phyloP scores from a whole-genome alignment of 2,888 invertebrate genomes.

The Pherbina coryleti region DNA sequence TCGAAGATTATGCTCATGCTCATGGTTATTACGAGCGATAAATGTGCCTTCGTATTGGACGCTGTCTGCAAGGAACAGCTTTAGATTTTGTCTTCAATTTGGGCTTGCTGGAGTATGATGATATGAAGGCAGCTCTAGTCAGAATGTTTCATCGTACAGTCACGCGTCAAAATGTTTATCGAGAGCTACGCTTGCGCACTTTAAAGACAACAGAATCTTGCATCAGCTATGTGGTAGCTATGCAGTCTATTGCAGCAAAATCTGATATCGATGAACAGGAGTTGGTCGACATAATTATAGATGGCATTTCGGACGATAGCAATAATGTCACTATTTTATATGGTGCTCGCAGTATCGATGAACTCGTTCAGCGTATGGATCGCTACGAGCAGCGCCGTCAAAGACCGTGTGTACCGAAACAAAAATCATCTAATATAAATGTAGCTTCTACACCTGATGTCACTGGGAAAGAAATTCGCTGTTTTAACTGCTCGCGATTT shows the following conservation, averaged over 20 bases:
- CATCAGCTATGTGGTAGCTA: conserved; percentile 28
- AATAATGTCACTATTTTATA: neutral
- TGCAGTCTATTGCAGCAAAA: conserved; percentile 28
- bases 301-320: too few relatives aligned
- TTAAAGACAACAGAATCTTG: conserved; percentile 23
- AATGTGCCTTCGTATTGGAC: too few relatives aligned
- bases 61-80: too few relatives aligned
- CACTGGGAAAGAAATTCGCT: neutral
- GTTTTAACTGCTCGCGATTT: conserved; percentile 15
- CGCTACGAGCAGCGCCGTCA: neutral
- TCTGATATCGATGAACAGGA: conserved; percentile 32
- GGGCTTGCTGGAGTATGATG: too few relatives aligned
- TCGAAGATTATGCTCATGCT: too few relatives aligned
- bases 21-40: conserved; percentile 21
- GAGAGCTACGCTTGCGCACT: conserved; percentile 9
- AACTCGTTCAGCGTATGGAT: neutral
- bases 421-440: too few relatives aligned
- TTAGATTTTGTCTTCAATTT: too few relatives aligned
- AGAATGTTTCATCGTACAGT: too few relatives aligned
- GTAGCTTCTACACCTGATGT: neutral
- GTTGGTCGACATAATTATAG: conserved; percentile 31
- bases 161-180: too few relatives aligned
- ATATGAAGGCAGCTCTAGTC: too few relatives aligned
- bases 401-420: neutral
- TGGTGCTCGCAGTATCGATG: neutral